Base-by-base conservation (phyloP, 2,797 vertebrate species). In the Cyclopterus lumpus region DNA sequence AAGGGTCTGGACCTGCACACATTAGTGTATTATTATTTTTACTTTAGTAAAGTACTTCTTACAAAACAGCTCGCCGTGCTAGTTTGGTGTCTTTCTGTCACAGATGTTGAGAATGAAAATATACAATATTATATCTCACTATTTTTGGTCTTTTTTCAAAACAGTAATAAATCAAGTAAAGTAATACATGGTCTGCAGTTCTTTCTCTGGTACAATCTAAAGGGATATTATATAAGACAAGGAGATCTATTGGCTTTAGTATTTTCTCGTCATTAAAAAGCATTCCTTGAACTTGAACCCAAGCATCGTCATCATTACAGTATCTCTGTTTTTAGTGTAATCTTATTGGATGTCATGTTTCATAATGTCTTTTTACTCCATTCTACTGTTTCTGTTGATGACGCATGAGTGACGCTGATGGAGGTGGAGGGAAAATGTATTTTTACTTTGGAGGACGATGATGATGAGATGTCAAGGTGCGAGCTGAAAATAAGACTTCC, bases 391-490 rank as follows among this genome's bases (percentile, higher is more conserved):
- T 18, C 18, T 49, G 30, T 3, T 30, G 48, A 36, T 91, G 88
- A 91, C 88, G 87, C 79, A 32, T 70, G 34, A 38, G 67, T 84
- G 88, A 89, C 81, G 89, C 48, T 71, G 67, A 71, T 69, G 64
- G 75, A 82, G 70, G 51, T 59, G 80, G 71, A 82, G 80, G 42
- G 38, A 77, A 73, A 49, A 77, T 71, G 0, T 86, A 84, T 83
- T 85, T 90, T 68, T 85, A 72, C 57, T 72, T 51, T 51, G 57
- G 48, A 74, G 15, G 65, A 68, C 30, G 79, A 72, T 3, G 61
- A 40, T 4, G 54, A 68, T 12, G 72, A 62, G 28, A 63, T 32
- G 24, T n/a, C 24, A 40, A 4, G 28, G 9, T 59, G 54, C 24
- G 67, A 28, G 61, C 18, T 59, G 64, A 55, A 54, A 26, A 67